Evolutionary conservation across 2,797 vertebrate species (phyloP).

Genomic region (Cuculus canorus): DNA sequence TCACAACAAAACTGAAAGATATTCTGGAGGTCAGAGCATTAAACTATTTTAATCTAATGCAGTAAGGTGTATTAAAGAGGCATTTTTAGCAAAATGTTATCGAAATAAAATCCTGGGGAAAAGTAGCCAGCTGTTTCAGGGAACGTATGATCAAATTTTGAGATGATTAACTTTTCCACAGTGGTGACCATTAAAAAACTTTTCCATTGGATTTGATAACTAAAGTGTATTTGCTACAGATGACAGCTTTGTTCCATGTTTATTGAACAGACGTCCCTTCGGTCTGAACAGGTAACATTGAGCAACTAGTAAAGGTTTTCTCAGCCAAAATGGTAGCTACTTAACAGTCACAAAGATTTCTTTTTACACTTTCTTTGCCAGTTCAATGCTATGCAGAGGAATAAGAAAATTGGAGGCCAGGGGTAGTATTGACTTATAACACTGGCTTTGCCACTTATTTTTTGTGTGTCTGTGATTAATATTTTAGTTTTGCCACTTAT

Average conservation of each 20-base stretch:
- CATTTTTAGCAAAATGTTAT: neutral
- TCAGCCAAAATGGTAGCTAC: neutral
- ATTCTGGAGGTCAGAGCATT: neutral
- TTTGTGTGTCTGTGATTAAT: neutral
- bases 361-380: neutral
- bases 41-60: neutral
- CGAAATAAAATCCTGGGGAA: neutral
- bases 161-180: conserved; percentile 16
- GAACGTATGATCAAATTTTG: neutral
- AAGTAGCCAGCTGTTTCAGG: conserved; percentile 12
- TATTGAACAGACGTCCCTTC: neutral
- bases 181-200: neutral
- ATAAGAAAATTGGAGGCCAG: neutral
- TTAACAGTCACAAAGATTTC: neutral
- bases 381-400: neutral
- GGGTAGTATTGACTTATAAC: neutral
- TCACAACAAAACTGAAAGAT: neutral
- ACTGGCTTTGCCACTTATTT: neutral
- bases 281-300: neutral
- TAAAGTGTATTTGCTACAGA: neutral
- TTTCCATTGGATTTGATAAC: neutral
- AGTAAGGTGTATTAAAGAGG: neutral
- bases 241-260: neutral
- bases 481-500: neutral
- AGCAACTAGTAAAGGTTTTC: neutral